Evolutionary conservation across 2,797 vertebrate genomes (phyloP).

Genomic region (Acanthopagrus latus): DNA sequence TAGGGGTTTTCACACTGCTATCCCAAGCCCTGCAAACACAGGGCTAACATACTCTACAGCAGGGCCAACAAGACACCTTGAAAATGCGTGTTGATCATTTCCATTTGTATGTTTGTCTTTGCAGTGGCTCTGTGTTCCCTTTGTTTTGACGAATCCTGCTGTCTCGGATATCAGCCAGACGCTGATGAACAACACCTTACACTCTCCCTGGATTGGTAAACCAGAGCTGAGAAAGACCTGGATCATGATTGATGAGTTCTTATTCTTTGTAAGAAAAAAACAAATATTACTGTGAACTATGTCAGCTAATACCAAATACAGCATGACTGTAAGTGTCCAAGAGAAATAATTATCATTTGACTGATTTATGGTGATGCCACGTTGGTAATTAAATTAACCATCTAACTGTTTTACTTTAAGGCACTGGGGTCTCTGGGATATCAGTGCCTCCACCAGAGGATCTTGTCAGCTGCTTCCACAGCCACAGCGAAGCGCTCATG

Average conservation of each 20-base stretch:
- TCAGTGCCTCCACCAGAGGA: constrained; percentile 51
- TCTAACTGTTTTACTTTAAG: constrained; percentile 7
- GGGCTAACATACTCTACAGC: too few species aligned
- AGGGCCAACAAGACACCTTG: neutral
- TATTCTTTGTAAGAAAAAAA: constrained; percentile 56
- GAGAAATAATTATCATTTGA: neutral
- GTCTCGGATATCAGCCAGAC: constrained; percentile 73
- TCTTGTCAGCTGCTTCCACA: constrained; percentile 33
- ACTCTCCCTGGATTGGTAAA: constrained; percentile 79
- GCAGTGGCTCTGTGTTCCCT: constrained; percentile 76
- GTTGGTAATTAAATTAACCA: neutral
- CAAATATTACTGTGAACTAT: too few species aligned
- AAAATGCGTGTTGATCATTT: neutral
- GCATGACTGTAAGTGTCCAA: neutral
- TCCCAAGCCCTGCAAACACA: too few species aligned
- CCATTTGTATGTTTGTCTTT: neutral
- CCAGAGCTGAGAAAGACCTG: constrained; percentile 57
- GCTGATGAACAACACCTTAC: constrained; percentile 69
- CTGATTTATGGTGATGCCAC: neutral
- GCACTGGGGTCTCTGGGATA: constrained; percentile 33
- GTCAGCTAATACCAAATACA: too few species aligned
- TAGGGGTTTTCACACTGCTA: too few species aligned
- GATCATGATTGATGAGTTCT: constrained; percentile 76
- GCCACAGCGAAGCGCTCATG: constrained; percentile 38
- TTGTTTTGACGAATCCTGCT: constrained; percentile 75